Evolutionary conservation across 2,888 invertebrate genomes (phyloP), one percentile per base, ranked within the genome.

Genomic region (Cheilosia pagana): DNA sequence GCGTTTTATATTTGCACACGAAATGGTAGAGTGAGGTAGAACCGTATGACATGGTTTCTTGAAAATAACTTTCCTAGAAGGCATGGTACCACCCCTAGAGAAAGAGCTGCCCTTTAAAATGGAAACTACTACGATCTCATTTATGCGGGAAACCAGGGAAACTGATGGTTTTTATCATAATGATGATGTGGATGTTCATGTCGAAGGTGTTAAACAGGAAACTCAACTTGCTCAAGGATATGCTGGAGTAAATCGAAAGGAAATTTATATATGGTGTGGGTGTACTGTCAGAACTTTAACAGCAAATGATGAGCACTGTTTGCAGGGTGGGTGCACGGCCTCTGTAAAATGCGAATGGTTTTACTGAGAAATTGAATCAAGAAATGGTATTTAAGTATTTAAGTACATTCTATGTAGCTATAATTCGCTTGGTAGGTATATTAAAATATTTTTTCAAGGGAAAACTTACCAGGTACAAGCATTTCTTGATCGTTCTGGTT

Each of bases 131-230:
- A 50, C 59, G 59, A 71, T 71, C 39, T 71, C 60, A 60, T 41
- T 71, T 50, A 71, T 71, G 71, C 50, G 60, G 60, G 71, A 60
- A 48, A 45, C 60, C 50, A 35, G 50, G 60, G 71, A 52, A 48
- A 45, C 45, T 63, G 48, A 23, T 39, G n/a, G 23, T 65, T n/a
- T 1, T 1, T 25, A 25, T 52, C 48, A 41, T 45, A 45, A 50
- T 39, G 25, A 12, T 59, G 50, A 50, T 71, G 60, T 41, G 25
- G 14, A 60, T 50, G 48, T 25, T 28, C 16, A 41, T 28, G 39
- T 12, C 25, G 57, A 48, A 21, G 50, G 48, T 50, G 39, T 48
- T 50, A 25, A 59, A 59, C 45, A 48, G 48, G 50, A 50, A 60
- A 48, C 39, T 50, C 28, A 35, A 50, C 60, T 52, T 55, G 43